Conservation (phyloP, 2,113 vertebrate species). For the Typhlomys cinereus region DNA sequence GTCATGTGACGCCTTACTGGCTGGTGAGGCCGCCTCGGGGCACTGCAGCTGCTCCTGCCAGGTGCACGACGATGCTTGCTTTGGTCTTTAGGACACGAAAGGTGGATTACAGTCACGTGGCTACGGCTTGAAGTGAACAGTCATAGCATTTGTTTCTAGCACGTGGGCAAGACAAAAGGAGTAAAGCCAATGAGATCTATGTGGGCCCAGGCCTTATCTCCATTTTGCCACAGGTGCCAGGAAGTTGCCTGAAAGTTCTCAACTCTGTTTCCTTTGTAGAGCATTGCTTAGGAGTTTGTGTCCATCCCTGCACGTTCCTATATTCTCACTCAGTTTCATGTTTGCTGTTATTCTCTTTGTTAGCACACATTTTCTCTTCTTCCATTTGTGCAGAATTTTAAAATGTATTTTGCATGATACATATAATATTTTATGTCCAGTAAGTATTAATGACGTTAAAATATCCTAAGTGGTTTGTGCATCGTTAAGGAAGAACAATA, state of each 20-base stretch:
- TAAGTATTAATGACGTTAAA: neutral
- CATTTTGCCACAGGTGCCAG: neutral
- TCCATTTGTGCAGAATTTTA: neutral
- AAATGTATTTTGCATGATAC: neutral
- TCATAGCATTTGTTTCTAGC: neutral
- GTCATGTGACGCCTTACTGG: neutral
- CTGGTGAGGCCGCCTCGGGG: neutral
- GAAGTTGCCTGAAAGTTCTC: neutral
- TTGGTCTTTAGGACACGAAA: neutral
- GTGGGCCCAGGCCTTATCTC: neutral
- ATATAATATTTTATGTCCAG: neutral
- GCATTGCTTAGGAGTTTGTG: neutral
- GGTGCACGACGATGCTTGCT: neutral
- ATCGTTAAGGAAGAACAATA: conserved; percentile 26
- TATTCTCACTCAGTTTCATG: neutral
- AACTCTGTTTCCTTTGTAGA: neutral
- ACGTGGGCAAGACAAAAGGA: neutral
- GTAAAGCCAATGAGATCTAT: neutral
- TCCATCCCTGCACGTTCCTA: neutral
- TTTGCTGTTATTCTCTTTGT: neutral
- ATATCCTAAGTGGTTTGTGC: neutral
- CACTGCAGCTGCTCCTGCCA: neutral
- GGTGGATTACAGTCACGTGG: neutral
- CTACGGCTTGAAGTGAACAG: neutral
- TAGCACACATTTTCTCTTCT: neutral